Evolutionary conservation across 2,797 vertebrate genomes (phyloP).

Genomic region (Oryzias sinensis): DNA sequence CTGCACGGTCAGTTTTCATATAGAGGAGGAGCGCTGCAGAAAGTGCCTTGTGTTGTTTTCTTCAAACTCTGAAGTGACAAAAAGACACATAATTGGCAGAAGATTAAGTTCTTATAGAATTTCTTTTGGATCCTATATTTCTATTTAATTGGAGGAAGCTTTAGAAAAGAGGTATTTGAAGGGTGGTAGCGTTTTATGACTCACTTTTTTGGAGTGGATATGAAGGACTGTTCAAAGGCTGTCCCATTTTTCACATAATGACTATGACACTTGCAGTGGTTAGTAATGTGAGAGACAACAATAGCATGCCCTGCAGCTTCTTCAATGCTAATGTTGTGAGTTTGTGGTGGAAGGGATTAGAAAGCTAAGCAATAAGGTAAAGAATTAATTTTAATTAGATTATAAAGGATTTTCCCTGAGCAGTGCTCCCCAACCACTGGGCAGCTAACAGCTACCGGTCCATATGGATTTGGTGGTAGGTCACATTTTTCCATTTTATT

Average conservation of each 20-base stretch:
- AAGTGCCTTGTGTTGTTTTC: constrained; percentile 19
- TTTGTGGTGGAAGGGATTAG: constrained; percentile 45
- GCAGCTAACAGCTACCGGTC: no score
- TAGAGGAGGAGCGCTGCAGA: constrained; percentile 22
- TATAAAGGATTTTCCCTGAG: neutral
- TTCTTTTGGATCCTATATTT: constrained; percentile 14
- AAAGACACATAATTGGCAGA: constrained; percentile 30
- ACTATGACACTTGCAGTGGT: constrained; percentile 30
- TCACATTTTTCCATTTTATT: no score
- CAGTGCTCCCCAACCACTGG: no score
- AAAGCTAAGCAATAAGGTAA: constrained; percentile 46
- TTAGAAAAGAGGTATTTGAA: constrained; percentile 23
- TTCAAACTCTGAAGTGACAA: constrained; percentile 17
- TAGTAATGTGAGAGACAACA: constrained; percentile 46
- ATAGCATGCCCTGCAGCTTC: constrained; percentile 43
- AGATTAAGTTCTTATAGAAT: constrained; percentile 21
- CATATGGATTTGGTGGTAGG: no score
- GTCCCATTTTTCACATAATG: constrained; percentile 55
- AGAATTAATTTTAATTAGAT: constrained; percentile 57
- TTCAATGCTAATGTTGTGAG: constrained; percentile 48
- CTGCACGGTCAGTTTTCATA: constrained; percentile 38
- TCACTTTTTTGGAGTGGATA: constrained; percentile 45
- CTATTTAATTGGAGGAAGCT: constrained; percentile 18
- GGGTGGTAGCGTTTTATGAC: constrained; percentile 29
- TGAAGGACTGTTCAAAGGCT: constrained; percentile 42